A percentile compares a stretch with the other conserved stretches of the same genome.
Evolutionary conservation across 2,888 invertebrate genomes (phyloP).

Genomic region (Hecatera dysodea): DNA sequence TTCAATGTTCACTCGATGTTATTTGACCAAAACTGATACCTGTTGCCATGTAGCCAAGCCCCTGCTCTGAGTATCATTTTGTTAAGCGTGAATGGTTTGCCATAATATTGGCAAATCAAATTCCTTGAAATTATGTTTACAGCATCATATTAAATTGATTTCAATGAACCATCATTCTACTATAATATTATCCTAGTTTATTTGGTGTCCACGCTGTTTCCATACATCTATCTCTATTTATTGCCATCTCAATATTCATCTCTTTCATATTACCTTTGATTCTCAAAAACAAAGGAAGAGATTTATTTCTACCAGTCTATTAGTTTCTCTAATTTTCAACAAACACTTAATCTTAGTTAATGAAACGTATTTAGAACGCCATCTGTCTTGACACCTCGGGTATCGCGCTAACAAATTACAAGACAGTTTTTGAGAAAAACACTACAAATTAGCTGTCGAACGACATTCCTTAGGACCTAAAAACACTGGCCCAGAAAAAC

Average conservation of each 20-base stretch:
- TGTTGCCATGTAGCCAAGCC: not conserved
- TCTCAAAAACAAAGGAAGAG: not conserved
- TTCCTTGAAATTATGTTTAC: not conserved
- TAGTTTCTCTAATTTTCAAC: constrained; percentile 51
- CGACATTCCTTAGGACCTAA: not conserved
- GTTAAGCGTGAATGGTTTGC: not conserved
- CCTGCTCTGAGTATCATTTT: not conserved
- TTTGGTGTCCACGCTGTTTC: no score
- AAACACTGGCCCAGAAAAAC: constrained; percentile 31
- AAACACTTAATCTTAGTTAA: constrained; percentile 56
- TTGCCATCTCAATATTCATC: not conserved
- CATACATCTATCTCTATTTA: not conserved
- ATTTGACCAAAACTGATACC: not conserved
- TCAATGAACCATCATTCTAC: not conserved
- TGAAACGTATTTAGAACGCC: constrained; percentile 42
- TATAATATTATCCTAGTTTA: not conserved
- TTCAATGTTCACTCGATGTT: not conserved
- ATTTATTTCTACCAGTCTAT: constrained; percentile 39
- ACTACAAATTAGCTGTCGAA: constrained; percentile 35
- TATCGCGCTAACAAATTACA: constrained; percentile 37
- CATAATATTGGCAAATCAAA: not conserved
- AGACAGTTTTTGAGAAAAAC: constrained; percentile 33
- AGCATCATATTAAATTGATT: not conserved
- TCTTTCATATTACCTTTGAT: no score
- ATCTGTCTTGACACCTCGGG: constrained; percentile 47